Evolutionary conservation across 2,888 invertebrate genomes (phyloP).

Genomic region (Tetragnatha montana): DNA sequence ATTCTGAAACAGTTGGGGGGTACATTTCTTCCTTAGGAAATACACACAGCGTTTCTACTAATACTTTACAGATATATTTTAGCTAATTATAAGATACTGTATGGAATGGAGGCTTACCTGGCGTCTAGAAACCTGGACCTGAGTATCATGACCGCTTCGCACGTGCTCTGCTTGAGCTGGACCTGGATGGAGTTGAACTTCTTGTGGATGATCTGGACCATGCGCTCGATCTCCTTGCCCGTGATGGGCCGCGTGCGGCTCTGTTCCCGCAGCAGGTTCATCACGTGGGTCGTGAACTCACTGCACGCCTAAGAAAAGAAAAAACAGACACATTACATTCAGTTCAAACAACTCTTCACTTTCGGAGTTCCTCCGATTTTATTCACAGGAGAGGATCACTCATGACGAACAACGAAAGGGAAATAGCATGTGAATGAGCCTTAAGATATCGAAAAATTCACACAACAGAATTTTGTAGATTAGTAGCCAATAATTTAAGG

Average conservation of each 20-base stretch:
- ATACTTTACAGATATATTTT: too few relatives aligned
- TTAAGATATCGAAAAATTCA: too few relatives aligned
- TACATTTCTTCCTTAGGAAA: neutral
- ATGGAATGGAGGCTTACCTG: constrained; percentile 77
- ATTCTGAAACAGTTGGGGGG: neutral
- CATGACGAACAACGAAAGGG: too few relatives aligned
- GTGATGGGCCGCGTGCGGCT: constrained; percentile 98
- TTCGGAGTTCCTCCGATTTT: too few relatives aligned
- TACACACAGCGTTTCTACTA: too few relatives aligned
- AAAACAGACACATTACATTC: neutral
- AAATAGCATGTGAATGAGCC: too few relatives aligned
- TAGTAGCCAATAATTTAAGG: too few relatives aligned
- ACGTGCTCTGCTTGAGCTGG: constrained; percentile 98
- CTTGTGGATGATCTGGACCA: constrained; percentile 99
- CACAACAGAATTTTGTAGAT: too few relatives aligned
- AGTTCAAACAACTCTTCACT: too few relatives aligned
- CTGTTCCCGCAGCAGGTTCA: constrained; percentile 97
- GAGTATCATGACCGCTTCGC: constrained; percentile 99
- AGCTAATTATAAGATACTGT: too few relatives aligned
- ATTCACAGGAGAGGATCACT: too few relatives aligned
- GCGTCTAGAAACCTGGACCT: constrained; percentile 87
- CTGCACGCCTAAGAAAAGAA: constrained; percentile 89
- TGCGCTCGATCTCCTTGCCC: constrained; percentile 98
- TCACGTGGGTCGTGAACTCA: constrained; percentile 99
- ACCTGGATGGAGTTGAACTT: constrained; percentile 95